phyloP scores from a whole-genome alignment of 2,888 invertebrate species.

The Phyllotreta striolata region DNA sequence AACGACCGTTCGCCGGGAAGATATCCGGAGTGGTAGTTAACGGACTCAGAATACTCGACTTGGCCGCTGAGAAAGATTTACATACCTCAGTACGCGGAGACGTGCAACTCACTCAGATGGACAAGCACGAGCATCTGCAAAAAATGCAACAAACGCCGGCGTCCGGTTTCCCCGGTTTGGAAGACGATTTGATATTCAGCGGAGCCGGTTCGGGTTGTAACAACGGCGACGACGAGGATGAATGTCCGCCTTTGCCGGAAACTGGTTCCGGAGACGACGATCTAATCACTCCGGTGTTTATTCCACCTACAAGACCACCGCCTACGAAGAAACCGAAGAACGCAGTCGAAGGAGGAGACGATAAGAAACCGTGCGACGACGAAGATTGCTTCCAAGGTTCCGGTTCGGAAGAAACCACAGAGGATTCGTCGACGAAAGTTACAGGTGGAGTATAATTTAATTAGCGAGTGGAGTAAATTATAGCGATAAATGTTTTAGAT shows the following conservation, averaged over 20 bases:
- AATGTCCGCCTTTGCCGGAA: conserved; percentile 85
- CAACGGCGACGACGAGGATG: conserved; percentile 90
- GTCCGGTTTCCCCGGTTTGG: conserved; percentile 78
- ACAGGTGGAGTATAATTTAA: conserved; percentile 56
- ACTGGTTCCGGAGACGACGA: conserved; percentile 85
- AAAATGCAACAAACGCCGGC: conserved; percentile 93
- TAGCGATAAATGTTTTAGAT: conserved; percentile 27
- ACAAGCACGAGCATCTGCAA: conserved; percentile 77
- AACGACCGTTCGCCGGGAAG: conserved; percentile 85
- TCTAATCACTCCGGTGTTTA: conserved; percentile 91
- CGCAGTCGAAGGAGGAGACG: conserved; percentile 43
- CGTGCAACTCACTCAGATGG: conserved; percentile 79
- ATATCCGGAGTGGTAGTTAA: conserved; percentile 91
- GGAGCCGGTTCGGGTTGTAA: conserved; percentile 92
- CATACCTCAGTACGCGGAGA: conserved; percentile 82
- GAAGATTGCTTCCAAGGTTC: conserved; percentile 90
- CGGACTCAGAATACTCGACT: conserved; percentile 82
- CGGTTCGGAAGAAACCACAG: conserved; percentile 75
- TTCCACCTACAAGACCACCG: conserved; percentile 80
- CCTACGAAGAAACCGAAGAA: conserved; percentile 63
- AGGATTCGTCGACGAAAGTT: conserved; percentile 68
- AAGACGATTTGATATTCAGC: conserved; percentile 91
- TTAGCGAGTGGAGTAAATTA: not conserved
- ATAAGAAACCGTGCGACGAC: conserved; percentile 68
- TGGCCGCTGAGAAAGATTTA: conserved; percentile 84